These are phyloP conservation scores for Tribolium madens DNA, from an alignment of 1,140 invertebrate genomes.

Conservation along the genomic window DNA sequence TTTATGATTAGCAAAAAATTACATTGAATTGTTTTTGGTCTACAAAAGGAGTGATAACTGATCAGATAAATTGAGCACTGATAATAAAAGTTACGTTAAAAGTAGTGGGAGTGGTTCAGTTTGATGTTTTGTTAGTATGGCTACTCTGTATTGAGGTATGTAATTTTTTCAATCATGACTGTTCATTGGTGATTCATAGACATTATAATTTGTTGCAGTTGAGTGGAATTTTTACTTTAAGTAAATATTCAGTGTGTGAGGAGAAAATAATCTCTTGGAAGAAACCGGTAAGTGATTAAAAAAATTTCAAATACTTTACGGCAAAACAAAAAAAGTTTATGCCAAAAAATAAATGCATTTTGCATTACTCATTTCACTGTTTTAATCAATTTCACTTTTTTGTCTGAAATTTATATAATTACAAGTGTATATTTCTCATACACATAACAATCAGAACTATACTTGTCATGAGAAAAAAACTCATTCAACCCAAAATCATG, in stretches of 20 bases:
- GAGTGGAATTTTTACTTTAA: not conserved
- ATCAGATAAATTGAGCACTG: not conserved
- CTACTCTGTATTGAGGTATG: constrained; percentile 4
- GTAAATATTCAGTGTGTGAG: not conserved
- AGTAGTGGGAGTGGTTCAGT: constrained; percentile 16
- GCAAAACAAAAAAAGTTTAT: too few species aligned
- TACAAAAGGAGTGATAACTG: not conserved
- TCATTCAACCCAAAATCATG: too few species aligned
- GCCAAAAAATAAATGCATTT: too few species aligned
- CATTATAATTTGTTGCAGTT: not conserved
- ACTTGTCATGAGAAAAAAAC: too few species aligned
- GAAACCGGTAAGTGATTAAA: not conserved
- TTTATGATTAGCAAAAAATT: not conserved
- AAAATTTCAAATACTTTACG: not conserved
- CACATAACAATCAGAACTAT: too few species aligned
- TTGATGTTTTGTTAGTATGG: constrained; percentile 7
- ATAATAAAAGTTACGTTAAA: not conserved
- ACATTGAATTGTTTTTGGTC: not conserved
- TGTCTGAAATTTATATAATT: too few species aligned
- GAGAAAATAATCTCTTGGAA: not conserved
- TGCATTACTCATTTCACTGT: too few species aligned
- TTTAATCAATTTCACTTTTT: too few species aligned
- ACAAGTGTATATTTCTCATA: too few species aligned
- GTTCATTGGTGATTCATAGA: not conserved
- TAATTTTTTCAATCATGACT: not conserved